Evolutionary conservation across 2,888 invertebrate genomes (phyloP), one percentile per base, ranked within the genome.

Genomic region (Lobophora halterata): DNA sequence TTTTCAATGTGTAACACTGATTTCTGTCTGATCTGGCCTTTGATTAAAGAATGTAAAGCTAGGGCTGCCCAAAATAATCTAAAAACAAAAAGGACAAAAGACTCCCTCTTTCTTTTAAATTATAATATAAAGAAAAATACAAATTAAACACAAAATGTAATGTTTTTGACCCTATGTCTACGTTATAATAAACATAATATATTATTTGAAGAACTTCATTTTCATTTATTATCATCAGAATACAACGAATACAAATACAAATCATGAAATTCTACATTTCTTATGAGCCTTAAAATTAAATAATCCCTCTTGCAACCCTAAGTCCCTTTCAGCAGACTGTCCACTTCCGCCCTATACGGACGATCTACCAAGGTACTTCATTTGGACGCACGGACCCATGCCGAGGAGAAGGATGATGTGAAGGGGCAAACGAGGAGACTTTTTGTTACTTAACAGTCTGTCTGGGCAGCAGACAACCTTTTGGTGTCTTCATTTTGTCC

Each of bases 21-120:
- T n/a, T n/a, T n/a, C n/a, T n/a, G n/a, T n/a, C 85, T 82, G 82
- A 77, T 59, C 81, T 70, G 70, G 71, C 72, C 79, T 82, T 85
- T 85, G 85, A 86, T 86, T 85, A 86, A 83, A 81, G 36, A 41
- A 29, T n/a, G n/a, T n/a, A n/a, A n/a, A n/a, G 47, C 40, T 46
- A 59, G 55, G 52, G 55, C 33, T 58, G 75, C 61, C 65, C 60
- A 58, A 60, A 65, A 57, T 4, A 6, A n/a, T n/a, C n/a, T n/a
- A n/a, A n/a, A n/a, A n/a, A n/a, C n/a, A n/a, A n/a, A n/a, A n/a
- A n/a, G n/a, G n/a, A n/a, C n/a, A n/a, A n/a, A n/a, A n/a, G n/a
- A n/a, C n/a, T n/a, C n/a, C n/a, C n/a, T n/a, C n/a, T n/a, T n/a
- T n/a, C n/a, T n/a, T n/a, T n/a, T n/a, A n/a, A n/a, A n/a, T n/a